Conservation (phyloP, 2,113 vertebrate species). For the Limanda limanda region DNA sequence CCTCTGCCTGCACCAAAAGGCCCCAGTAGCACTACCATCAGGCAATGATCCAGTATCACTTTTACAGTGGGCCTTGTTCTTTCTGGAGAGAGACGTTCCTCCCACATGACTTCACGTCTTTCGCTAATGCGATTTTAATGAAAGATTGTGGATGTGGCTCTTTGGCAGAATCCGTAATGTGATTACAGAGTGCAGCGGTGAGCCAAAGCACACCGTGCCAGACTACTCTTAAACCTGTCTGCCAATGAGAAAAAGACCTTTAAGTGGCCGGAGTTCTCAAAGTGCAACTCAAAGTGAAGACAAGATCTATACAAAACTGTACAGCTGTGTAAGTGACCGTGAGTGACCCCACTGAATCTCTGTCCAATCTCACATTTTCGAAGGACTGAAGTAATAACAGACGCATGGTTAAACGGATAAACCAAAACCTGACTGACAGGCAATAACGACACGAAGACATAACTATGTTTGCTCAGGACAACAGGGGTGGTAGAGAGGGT, state of each 20-base stretch:
- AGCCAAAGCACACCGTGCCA: conserved; percentile 67
- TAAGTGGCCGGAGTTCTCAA: background rate
- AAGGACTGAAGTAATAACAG: conserved; percentile 12
- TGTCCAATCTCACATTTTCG: background rate
- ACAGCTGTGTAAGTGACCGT: conserved; percentile 29
- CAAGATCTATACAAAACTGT: conserved; percentile 14
- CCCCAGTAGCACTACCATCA: background rate
- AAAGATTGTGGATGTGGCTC: conserved; percentile 73
- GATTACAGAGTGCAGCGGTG: conserved; percentile 61
- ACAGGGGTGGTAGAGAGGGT: conserved; percentile 47
- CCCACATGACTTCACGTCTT: conserved; percentile 68
- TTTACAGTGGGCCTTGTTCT: conserved; percentile 37
- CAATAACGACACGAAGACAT: background rate
- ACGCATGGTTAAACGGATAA: background rate
- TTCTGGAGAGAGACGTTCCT: conserved; percentile 51
- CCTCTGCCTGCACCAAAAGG: conserved; percentile 2
- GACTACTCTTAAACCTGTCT: conserved; percentile 42
- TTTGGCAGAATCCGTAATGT: conserved; percentile 67
- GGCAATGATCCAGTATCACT: conserved; percentile 15
- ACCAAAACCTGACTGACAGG: background rate
- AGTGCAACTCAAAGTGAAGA: conserved; percentile 24
- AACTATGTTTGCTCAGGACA: conserved; percentile 15
- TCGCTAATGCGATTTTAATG: conserved; percentile 80
- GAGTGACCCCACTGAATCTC: background rate
- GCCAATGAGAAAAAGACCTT: conserved; percentile 42